Conservation (phyloP, 2,888 invertebrate genomes). For the Ceriagrion tenellum region DNA sequence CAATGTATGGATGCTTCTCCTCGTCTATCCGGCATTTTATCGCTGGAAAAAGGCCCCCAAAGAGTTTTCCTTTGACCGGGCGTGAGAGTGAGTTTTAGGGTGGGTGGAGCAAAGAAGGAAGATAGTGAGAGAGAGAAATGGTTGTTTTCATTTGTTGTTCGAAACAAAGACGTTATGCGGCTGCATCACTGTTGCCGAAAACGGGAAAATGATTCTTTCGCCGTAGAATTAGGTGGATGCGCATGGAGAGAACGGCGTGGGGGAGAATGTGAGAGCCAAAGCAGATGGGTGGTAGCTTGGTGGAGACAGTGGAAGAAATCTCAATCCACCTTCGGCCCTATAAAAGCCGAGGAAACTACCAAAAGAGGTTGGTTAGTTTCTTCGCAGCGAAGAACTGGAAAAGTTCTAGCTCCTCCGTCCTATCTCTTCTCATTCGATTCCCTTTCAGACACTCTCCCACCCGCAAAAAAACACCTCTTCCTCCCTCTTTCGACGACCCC, state of each 20-base stretch:
- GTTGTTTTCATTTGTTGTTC: background rate
- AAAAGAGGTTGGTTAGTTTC: constrained; percentile 2
- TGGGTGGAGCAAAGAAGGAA: too few species aligned
- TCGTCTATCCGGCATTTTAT: too few species aligned
- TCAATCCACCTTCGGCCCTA: background rate
- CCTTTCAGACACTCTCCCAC: background rate
- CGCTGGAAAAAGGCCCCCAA: background rate
- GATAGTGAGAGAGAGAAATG: background rate
- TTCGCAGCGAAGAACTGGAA: background rate
- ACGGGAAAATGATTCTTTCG: background rate
- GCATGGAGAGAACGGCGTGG: too few species aligned
- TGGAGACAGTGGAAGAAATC: background rate
- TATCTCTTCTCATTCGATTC: constrained; percentile 13
- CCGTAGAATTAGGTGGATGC: too few species aligned
- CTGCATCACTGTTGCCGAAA: background rate
- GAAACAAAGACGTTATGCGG: background rate
- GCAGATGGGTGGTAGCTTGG: background rate
- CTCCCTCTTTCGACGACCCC: background rate
- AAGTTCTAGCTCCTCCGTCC: background rate
- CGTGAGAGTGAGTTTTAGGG: background rate
- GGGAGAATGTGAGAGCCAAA: background rate
- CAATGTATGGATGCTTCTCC: too few species aligned
- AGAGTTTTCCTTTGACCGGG: background rate
- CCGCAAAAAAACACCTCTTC: background rate
- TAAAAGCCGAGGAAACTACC: constrained; percentile 16